Base-by-base conservation (phyloP, 2,797 vertebrate species). In the Brotogeris chrysoptera region DNA sequence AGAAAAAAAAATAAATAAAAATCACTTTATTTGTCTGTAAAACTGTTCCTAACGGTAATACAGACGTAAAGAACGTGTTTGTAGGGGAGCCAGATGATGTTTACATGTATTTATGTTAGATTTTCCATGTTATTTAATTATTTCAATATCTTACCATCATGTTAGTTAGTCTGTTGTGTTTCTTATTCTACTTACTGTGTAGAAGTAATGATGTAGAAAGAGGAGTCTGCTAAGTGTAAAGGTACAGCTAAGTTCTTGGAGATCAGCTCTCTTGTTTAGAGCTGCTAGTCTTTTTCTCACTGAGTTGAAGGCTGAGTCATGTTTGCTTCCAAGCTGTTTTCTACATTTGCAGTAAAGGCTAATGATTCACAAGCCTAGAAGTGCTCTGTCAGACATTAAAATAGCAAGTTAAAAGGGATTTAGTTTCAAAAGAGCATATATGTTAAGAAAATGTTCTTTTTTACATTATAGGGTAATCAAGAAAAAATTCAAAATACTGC, bases 211-310 rank as follows among this genome's bases (percentile, higher is more conserved):
- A 53, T 43, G 53, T 46, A 43, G 44, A 72, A 53, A 59, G 25
- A 68, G 64, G 9, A 10, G 41, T n/a, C 39, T 81, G 57, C 32
- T 66, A 72, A 76, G 15, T 28, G 17, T 43, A 27, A 28, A 18
- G 25, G 23, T 36, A 46, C 8, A 34, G 11, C 16, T 39, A 16
- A 14, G 18, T 2, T 69, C 86, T 32, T 59, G 46, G 65, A 86
- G 16, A 39, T 63, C 38, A 70, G 32, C 9, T 63, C 38, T 38
- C 0, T 0, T 8, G 13, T 36, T 82, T 27, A 47, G 18, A 60
- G 5, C 18, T 92, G 60, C 44, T 30, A 47, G 19, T 20, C 12
- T 87, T 74, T 73, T 72, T 80, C 49, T 84, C 46, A 41, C 36
- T 14, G 71, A 89, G n/a, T 25, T 79, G 30, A 36, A 89, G 44